These are phyloP conservation scores for Copsychus sechellarum DNA, from an alignment of 2,113 vertebrate genomes.

Conservation along the genomic window DNA sequence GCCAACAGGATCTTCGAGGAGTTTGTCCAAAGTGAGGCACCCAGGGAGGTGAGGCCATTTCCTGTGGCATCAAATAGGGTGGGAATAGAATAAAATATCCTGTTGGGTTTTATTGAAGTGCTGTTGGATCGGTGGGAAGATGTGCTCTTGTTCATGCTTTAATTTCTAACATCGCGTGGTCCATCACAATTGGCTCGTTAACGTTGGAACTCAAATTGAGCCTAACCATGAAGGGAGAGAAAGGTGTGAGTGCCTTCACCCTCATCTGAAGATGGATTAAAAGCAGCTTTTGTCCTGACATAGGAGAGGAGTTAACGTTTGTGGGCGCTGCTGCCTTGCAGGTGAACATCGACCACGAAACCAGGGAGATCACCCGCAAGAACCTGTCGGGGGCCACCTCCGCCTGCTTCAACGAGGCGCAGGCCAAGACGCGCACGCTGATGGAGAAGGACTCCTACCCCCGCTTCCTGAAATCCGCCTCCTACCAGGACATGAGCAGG, in stretches of 20 bases:
- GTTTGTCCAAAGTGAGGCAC: conserved; percentile 87
- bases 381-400: conserved; percentile 65
- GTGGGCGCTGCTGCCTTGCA: conserved; percentile 39
- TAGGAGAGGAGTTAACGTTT: not conserved
- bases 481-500: conserved; percentile 75
- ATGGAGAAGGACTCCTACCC: conserved; percentile 86
- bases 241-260: not conserved
- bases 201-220: not conserved
- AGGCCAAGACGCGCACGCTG: conserved; percentile 75
- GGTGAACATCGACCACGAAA: conserved; percentile 85
- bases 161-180: accelerated
- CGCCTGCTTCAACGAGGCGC: conserved; percentile 73
- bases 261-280: not conserved
- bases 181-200: not conserved
- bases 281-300: not conserved
- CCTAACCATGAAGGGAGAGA: not conserved
- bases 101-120: not conserved
- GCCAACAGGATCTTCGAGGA: conserved; percentile 91
- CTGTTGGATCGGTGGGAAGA: not conserved
- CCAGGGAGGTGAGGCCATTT: conserved; percentile 84
- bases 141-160: not conserved
- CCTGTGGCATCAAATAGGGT: not conserved
- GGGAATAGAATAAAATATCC: not conserved
- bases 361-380: conserved; percentile 75
- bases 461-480: conserved; percentile 76